Percentiles rank a stretch among this genome's conserved stretches.
Evolutionary conservation across 2,888 invertebrate species (phyloP).

Genomic region (Epinotia brunnichana): DNA sequence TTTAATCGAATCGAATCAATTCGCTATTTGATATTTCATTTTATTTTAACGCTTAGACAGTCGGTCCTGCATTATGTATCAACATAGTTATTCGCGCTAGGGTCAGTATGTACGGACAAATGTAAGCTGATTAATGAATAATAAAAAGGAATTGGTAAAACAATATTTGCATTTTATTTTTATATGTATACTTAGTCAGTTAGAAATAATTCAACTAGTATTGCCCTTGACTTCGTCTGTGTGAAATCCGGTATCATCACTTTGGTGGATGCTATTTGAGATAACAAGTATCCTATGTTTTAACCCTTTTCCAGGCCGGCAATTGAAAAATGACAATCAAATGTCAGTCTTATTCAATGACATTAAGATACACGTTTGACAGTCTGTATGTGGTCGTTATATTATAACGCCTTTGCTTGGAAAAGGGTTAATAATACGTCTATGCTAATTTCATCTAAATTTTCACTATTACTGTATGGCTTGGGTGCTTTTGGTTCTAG

Average conservation of each 20-base stretch:
- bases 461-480: neutral
- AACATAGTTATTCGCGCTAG: slow-evolving; percentile 56
- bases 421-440: too few species aligned
- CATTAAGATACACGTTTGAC: too few species aligned
- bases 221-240: too few species aligned
- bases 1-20: slow-evolving; percentile 48
- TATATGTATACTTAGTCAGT: neutral
- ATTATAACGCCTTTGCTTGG: too few species aligned
- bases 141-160: slow-evolving; percentile 79
- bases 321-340: too few species aligned
- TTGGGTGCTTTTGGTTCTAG: slow-evolving; percentile 25
- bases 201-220: too few species aligned
- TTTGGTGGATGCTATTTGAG: too few species aligned
- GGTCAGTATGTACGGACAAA: slow-evolving; percentile 62
- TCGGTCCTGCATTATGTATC: slow-evolving; percentile 18
- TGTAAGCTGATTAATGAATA: slow-evolving; percentile 73
- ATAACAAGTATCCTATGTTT: slow-evolving; percentile 10
- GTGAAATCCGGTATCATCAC: too few species aligned
- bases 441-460: slow-evolving; percentile 50
- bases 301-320: too few species aligned
- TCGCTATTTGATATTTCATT: slow-evolving; percentile 43
- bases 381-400: too few species aligned
- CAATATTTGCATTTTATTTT: slow-evolving; percentile 50
- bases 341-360: too few species aligned
- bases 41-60: slow-evolving; percentile 37